phyloP scores from a whole-genome alignment of 2,888 invertebrate species.

The Sarcophaga rosellei region DNA sequence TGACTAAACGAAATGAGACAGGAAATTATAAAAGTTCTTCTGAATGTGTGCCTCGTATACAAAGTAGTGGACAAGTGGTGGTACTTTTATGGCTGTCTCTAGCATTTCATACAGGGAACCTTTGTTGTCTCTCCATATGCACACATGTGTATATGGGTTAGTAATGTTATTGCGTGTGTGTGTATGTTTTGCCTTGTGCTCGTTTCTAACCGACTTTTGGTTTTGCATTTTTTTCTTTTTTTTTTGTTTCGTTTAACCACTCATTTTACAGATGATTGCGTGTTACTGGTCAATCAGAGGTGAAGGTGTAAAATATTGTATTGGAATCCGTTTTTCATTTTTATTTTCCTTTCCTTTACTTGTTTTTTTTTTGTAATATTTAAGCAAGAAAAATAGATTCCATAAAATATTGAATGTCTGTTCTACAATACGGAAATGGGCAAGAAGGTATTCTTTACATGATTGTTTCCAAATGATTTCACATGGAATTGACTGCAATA shows the following conservation, averaged over 20 bases:
- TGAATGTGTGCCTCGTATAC: neutral
- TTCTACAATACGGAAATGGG: neutral
- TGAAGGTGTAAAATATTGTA: conserved; percentile 29
- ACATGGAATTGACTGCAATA: neutral
- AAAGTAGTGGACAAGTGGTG: neutral
- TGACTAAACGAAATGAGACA: conserved; percentile 31
- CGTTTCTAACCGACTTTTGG: conserved; percentile 14
- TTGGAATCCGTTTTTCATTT: neutral
- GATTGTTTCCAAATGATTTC: conserved; percentile 21
- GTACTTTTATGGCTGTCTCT: neutral
- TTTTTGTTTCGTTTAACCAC: conserved; percentile 11
- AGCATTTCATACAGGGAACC: neutral
- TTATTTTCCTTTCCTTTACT: no score
- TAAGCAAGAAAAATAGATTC: neutral
- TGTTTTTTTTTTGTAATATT: conserved; percentile 2
- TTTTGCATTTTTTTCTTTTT: conserved; percentile 1
- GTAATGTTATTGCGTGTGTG: neutral
- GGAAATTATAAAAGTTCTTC: conserved; percentile 32
- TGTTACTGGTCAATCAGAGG: conserved; percentile 32
- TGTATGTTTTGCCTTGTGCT: neutral
- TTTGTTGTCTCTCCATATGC: conserved; percentile 19
- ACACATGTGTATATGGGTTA: neutral
- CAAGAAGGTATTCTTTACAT: neutral
- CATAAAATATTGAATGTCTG: neutral
- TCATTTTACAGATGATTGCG: conserved; percentile 37